Base-by-base conservation (phyloP, 2,797 vertebrate genomes). In the Percopsis omiscomaycus region DNA sequence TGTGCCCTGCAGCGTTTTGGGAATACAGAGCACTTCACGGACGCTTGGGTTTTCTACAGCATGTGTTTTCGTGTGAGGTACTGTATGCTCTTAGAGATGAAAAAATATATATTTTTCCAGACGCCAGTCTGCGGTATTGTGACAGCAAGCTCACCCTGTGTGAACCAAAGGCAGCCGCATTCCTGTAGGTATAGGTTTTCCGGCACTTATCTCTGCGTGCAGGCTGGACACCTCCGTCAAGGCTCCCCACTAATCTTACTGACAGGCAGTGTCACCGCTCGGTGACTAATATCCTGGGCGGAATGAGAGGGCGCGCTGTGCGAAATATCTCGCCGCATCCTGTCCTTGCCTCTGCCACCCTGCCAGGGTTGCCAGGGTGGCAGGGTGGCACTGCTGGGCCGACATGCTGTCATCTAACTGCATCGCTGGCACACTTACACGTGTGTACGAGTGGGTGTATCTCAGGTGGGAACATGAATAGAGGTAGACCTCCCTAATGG, bases 201-300 rank as follows among this genome's bases (percentile, higher is more conserved):
- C 83, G 74, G 82, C 84, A 89, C 81, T 85, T 89, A 88, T 88
- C 87, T 84, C 74, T 50, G 64, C 62, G 73, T 77, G 80, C 85
- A 80, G 78, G 78, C 79, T 55, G 79, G 81, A 83, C 69, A 58
- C 79, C 71, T 84, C 84, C 78, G 81, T 87, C 84, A 85, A 82
- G 82, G 74, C 69, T 10, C 76, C 65, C 73, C 79, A 82, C 88
- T 85, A 84, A 89, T 90, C 88, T 88, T 59, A 57, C 53, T 14
- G 84, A 84, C 86, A 84, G 74, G 78, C 77, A 2, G 75, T 86
- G 87, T 86, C 85, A 85, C 69, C 82, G 80, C 75, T 62, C 69
- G 14, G 27, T 86, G 80, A 87, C 71, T 85, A 87, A 89, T 88
- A 78, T 69, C 68, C 77, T 37, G 64, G 72, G 70, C 68, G 61